Conservation (phyloP, 2,797 vertebrate species). For the Chanos chanos region DNA sequence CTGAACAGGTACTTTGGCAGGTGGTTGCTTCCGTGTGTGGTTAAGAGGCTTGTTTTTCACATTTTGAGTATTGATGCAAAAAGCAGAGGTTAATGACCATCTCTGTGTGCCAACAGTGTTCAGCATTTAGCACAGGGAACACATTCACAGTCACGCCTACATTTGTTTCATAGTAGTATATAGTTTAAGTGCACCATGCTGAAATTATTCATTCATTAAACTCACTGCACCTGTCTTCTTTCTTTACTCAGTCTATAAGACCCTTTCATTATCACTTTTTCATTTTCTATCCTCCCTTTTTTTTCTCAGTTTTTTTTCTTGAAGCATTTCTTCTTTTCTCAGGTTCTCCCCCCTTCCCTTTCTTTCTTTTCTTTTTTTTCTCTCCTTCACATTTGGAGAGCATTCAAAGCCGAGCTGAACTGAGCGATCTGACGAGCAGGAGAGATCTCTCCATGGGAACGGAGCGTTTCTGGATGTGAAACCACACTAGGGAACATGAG, state of each 20-base stretch:
- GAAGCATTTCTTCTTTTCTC: slow-evolving; percentile 7
- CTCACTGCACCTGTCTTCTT: too few relatives aligned
- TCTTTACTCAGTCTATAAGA: too few relatives aligned
- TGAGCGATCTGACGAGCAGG: slow-evolving; percentile 27
- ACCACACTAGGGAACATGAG: slow-evolving; percentile 4
- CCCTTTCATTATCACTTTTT: neutral
- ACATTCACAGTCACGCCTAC: too few relatives aligned
- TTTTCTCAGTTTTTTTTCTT: slow-evolving; percentile 35
- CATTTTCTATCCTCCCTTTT: slow-evolving; percentile 13
- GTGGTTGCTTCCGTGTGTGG: slow-evolving; percentile 51
- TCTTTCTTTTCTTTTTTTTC: slow-evolving; percentile 38
- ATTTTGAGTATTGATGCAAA: slow-evolving; percentile 25
- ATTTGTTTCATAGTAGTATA: too few relatives aligned
- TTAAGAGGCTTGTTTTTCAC: slow-evolving; percentile 55
- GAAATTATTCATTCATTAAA: too few relatives aligned
- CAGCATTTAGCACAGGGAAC: too few relatives aligned
- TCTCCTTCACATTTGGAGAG: slow-evolving; percentile 26
- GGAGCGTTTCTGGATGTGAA: slow-evolving; percentile 26
- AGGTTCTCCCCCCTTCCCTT: neutral
- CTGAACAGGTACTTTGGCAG: slow-evolving; percentile 47
- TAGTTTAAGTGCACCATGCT: too few relatives aligned
- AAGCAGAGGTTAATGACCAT: neutral
- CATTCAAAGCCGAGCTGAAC: slow-evolving; percentile 20
- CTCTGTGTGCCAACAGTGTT: too few relatives aligned
- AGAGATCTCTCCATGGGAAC: slow-evolving; percentile 41